Base-by-base conservation (phyloP, 2,113 vertebrate genomes). In the Myiagra hebetior region DNA sequence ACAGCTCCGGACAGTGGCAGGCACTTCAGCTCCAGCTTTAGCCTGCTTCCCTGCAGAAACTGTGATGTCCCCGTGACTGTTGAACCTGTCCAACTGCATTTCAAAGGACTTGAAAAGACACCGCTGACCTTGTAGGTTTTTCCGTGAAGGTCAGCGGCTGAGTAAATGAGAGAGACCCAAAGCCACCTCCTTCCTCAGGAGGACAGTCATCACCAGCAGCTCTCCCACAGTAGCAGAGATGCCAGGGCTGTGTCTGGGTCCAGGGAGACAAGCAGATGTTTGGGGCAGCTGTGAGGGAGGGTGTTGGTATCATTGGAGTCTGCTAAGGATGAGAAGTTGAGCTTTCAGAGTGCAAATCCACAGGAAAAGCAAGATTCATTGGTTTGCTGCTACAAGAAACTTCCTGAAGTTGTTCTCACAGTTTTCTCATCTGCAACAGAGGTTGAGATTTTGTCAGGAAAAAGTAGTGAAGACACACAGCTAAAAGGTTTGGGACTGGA, bases 181-280 rank as follows among this genome's bases (percentile, higher is more conserved):
- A 87, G 37, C 28, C 73, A 41, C 19, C 37, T 69, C 24, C 31
- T 37, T 65, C 27, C 63, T 49, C 17, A 28, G 6, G 31, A 24
- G 49, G 42, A 79, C 6, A 4, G 59, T 17, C 0, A 1, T 27
- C 75, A 49, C 17, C 28, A 13, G 69, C 65, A 49, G 50, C 27
- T 62, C 19, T 57, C n/a, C 42, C 9, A 37, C 20, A 18, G 11
- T 0, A 70, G 46, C 68, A 74, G 47, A 17, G 31, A 15, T 64
- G 53, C 31, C 1, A 0, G 28, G 15, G 8, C 55, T 65, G 46
- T 0, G 1, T 4, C 28, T 37, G 33, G 19, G 35, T 26, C 22
- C 28, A 26, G 30, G 13, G 35, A 49, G 53, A 64, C 23, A 47
- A 64, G 24, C 18, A 75, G 42, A 27, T 37, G 37, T 12, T 44